A percentile compares a stretch with the other conserved stretches of the same genome.
Evolutionary conservation across 2,888 invertebrate genomes (phyloP).

Genomic region (Pilophorus perplexus): DNA sequence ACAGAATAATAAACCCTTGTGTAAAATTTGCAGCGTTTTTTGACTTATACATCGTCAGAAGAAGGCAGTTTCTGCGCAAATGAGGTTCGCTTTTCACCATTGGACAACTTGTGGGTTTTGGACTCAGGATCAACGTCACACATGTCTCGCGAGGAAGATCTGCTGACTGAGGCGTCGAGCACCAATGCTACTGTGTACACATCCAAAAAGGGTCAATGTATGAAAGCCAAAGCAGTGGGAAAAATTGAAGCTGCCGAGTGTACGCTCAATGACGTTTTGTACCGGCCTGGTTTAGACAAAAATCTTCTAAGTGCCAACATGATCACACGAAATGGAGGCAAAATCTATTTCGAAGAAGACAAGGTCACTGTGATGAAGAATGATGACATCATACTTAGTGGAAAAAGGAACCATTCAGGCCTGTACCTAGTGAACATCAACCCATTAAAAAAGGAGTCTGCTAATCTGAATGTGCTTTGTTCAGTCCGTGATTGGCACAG

Average conservation of each 20-base stretch:
- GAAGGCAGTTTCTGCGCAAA: conserved; percentile 1
- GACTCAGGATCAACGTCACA: conserved; percentile 5
- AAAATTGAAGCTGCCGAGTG: conserved; percentile 7
- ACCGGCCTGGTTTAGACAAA: conserved; percentile 1
- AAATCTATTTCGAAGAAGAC: conserved; percentile 7
- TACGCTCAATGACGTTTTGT: conserved; percentile 1
- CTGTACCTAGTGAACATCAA: conserved; percentile 4
- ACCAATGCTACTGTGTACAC: not conserved
- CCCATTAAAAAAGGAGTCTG: not conserved
- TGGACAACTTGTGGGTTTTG: not conserved
- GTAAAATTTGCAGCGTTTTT: too few species aligned
- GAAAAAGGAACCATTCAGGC: conserved; percentile 4
- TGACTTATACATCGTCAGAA: not conserved
- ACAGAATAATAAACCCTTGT: too few species aligned
- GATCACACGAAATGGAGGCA: conserved; percentile 9
- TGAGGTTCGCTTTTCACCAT: not conserved
- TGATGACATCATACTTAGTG: not conserved
- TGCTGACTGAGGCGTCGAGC: not conserved
- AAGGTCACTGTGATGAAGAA: conserved; percentile 4
- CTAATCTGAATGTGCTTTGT: not conserved
- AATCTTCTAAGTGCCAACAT: conserved; percentile 9
- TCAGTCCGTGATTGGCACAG: conserved; percentile 3
- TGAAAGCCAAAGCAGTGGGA: conserved; percentile 3
- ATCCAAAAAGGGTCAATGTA: conserved; percentile 9
- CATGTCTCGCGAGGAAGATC: not conserved